Evolutionary conservation across 2,797 vertebrate genomes (phyloP).

Genomic region (Vespertilio murinus): DNA sequence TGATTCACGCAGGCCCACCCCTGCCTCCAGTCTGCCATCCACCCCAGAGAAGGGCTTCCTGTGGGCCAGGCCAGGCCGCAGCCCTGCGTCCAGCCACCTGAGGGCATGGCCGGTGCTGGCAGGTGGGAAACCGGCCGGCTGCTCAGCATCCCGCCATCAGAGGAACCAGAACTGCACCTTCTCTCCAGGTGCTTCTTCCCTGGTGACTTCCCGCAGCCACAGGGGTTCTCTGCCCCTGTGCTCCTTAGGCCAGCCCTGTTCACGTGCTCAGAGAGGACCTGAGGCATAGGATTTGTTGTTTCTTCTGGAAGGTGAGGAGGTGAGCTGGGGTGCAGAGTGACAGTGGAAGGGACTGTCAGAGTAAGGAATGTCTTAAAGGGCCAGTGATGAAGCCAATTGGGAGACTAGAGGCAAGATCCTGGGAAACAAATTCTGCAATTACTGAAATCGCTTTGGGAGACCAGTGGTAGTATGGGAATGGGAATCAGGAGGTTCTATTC

Average conservation of each 20-base stretch:
- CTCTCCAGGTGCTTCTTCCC: background rate
- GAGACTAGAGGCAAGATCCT: background rate
- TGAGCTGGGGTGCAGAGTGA: background rate
- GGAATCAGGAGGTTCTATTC: background rate
- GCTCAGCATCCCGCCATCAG: background rate
- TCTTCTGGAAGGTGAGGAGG: background rate
- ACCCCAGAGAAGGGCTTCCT: too few relatives aligned
- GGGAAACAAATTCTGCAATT: background rate
- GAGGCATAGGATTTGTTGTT: background rate
- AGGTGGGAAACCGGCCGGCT: background rate
- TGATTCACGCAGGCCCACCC: background rate
- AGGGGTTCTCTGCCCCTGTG: background rate
- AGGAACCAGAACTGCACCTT: too few relatives aligned
- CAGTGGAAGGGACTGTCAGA: background rate
- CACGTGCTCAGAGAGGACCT: background rate
- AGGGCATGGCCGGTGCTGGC: background rate
- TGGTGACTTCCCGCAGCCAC: background rate
- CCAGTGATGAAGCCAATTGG: background rate
- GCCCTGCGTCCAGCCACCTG: background rate
- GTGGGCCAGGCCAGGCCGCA: background rate
- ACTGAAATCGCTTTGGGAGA: background rate
- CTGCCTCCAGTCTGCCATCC: background rate
- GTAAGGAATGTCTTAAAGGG: background rate
- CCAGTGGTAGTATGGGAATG: background rate
- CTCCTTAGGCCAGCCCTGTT: background rate